Evolutionary conservation across 2,888 invertebrate genomes (phyloP).

Genomic region (Acheta domesticus): DNA sequence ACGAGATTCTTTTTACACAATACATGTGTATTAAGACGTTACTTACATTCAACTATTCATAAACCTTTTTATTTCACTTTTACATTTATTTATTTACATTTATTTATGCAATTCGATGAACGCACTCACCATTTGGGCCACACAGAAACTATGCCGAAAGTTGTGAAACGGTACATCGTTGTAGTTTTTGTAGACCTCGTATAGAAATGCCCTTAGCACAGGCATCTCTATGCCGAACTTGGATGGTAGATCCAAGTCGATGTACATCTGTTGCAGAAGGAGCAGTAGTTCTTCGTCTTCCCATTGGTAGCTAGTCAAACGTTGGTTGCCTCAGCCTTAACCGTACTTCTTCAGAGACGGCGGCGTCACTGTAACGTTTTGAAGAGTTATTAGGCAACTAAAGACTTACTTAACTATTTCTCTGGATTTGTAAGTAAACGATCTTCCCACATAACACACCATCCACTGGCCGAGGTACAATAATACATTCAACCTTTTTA

Average conservation of each 20-base stretch:
- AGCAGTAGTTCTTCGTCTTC: constrained; percentile 75
- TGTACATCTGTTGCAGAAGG: constrained; percentile 76
- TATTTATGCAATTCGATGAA: no score
- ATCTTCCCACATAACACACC: no score
- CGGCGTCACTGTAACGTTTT: constrained; percentile 55
- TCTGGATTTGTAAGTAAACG: no score
- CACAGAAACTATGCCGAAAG: constrained; percentile 83
- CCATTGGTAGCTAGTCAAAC: constrained; percentile 79
- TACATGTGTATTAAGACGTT: no score
- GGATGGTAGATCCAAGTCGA: constrained; percentile 69
- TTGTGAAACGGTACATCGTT: constrained; percentile 85
- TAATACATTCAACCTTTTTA: no score
- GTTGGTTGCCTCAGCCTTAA: constrained; percentile 64
- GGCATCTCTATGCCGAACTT: constrained; percentile 72
- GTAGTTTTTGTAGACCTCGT: constrained; percentile 75
- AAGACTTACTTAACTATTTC: no score
- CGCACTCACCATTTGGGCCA: constrained; percentile 72
- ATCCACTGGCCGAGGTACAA: no score
- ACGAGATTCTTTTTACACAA: no score
- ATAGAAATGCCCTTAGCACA: constrained; percentile 67
- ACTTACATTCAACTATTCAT: no score
- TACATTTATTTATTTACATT: no score
- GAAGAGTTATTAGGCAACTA: background rate
- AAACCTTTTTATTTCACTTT: no score
- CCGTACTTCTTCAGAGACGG: constrained; percentile 60